phyloP scores from a whole-genome alignment of 2,888 invertebrate genomes.

The Argyresthia goedartella region DNA sequence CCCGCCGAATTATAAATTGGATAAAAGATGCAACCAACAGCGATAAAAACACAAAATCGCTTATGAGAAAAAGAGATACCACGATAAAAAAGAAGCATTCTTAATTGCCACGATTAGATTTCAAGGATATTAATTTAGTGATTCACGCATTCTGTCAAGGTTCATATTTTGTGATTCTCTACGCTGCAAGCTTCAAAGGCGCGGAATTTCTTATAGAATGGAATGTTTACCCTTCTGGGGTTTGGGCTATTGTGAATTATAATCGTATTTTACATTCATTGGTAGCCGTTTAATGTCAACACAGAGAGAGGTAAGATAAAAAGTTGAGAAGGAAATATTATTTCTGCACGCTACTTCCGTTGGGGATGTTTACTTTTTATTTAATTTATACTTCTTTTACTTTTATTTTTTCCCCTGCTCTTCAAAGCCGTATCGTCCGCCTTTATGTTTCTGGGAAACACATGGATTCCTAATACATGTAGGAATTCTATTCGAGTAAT shows the following conservation, averaged over 20 bases:
- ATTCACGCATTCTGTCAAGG: constrained; percentile 57
- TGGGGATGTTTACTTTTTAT: constrained; percentile 37
- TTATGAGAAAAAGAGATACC: constrained; percentile 22
- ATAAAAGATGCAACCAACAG: constrained; percentile 21
- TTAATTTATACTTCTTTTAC: background rate
- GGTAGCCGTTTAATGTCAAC: constrained; percentile 52
- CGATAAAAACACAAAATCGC: constrained; percentile 13
- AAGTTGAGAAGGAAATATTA: constrained; percentile 55
- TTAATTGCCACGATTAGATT: constrained; percentile 68
- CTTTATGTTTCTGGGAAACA: too few species aligned
- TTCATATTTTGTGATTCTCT: constrained; percentile 62
- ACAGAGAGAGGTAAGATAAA: constrained; percentile 36
- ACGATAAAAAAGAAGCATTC: constrained; percentile 37
- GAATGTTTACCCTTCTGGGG: constrained; percentile 58
- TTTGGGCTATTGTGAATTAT: constrained; percentile 46
- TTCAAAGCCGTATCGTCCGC: too few species aligned
- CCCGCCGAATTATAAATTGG: constrained; percentile 37
- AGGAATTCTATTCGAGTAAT: constrained; percentile 15
- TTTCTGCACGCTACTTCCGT: constrained; percentile 37
- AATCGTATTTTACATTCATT: constrained; percentile 32
- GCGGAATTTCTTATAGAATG: constrained; percentile 41
- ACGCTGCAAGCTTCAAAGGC: constrained; percentile 40
- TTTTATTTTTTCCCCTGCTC: background rate
- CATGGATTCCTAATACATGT: too few species aligned
- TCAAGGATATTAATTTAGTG: constrained; percentile 67